Evolutionary conservation across 2,113 vertebrate genomes (phyloP).

Genomic region (Orcinus orca): DNA sequence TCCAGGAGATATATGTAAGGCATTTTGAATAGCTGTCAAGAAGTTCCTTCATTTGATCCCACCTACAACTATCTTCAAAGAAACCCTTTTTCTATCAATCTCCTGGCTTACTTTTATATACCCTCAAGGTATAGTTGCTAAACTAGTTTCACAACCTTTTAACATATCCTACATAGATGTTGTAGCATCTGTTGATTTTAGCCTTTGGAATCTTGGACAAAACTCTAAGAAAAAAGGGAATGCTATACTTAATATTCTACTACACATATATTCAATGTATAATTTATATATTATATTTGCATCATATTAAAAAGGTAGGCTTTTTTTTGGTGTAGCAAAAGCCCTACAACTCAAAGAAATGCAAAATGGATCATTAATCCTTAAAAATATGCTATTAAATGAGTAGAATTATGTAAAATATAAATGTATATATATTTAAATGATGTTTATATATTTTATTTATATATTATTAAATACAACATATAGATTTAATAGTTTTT

Average conservation of each 20-base stretch:
- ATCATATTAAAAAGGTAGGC: neutral
- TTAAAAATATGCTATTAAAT: slow-evolving; percentile 29
- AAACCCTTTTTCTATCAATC: neutral
- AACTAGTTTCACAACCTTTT: neutral
- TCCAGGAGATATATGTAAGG: neutral
- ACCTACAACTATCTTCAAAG: neutral
- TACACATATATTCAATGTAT: neutral
- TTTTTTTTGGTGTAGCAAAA: neutral
- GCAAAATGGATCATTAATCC: neutral
- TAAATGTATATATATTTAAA: neutral
- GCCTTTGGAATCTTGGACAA: neutral
- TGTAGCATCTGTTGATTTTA: neutral
- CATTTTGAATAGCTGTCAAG: neutral
- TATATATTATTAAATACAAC: neutral
- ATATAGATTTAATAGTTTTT: slow-evolving; percentile 31
- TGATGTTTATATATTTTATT: slow-evolving; percentile 4
- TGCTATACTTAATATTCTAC: neutral
- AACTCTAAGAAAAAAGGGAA: neutral
- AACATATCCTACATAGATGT: neutral
- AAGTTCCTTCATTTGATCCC: neutral
- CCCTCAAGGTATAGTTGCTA: neutral
- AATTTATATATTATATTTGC: neutral
- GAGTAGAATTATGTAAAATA: slow-evolving; percentile 27
- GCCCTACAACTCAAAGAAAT: neutral
- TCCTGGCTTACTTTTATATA: neutral